These are phyloP conservation scores for Megalurothrips usitatus DNA, from an alignment of 2,888 invertebrate species.

Conservation along the genomic window DNA sequence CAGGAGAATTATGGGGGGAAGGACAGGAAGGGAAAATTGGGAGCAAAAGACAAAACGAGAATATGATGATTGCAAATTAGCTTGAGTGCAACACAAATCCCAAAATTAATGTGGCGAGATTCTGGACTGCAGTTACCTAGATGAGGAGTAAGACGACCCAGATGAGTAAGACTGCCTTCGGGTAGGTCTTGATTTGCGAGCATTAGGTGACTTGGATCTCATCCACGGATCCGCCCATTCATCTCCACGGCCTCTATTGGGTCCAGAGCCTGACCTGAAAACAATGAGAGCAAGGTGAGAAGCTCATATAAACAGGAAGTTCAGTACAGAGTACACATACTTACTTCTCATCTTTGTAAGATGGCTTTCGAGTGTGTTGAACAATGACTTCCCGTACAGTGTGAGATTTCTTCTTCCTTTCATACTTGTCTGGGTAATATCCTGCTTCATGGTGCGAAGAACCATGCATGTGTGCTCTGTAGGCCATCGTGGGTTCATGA, in stretches of 20 bases:
- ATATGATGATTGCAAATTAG: not conserved
- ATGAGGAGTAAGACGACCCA: conserved; percentile 63
- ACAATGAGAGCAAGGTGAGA: not conserved
- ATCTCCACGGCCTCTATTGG: conserved; percentile 56
- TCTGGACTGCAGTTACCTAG: conserved; percentile 48
- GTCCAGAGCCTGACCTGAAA: not conserved
- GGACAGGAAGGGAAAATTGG: not conserved
- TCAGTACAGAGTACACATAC: not conserved
- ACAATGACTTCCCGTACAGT: conserved; percentile 63
- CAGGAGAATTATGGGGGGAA: not conserved
- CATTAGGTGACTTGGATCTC: conserved; percentile 62
- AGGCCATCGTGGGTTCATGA: conserved; percentile 31
- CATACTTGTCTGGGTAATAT: conserved; percentile 29
- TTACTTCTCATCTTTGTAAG: conserved; percentile 39
- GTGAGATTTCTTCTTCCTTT: conserved; percentile 27
- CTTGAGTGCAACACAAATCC: not conserved
- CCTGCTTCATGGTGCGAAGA: not conserved
- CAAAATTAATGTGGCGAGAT: not conserved
- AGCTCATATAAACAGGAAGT: not conserved
- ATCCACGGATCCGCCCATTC: conserved; percentile 98
- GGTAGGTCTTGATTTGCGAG: conserved; percentile 42
- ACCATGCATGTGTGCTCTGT: not conserved
- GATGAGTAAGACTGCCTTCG: conserved; percentile 64
- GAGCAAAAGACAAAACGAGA: too few species aligned
- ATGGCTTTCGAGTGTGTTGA: conserved; percentile 53